Evolutionary conservation across 2,797 vertebrate species (phyloP).

Genomic region (Morelia viridis): DNA sequence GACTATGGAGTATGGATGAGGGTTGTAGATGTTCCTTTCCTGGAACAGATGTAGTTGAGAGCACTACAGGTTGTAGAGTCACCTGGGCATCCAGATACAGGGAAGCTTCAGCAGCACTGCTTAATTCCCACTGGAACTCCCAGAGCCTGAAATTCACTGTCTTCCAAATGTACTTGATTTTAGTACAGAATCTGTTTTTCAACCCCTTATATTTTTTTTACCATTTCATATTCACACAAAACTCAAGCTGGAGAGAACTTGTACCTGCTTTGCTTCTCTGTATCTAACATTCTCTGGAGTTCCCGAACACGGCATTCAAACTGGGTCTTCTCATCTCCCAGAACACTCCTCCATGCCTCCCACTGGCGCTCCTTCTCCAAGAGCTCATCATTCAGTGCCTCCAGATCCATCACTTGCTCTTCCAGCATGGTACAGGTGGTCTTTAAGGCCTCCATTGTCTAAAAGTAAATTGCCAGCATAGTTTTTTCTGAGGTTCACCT

Average conservation of each 20-base stretch:
- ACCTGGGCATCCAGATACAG: not conserved
- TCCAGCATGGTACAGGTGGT: slow-evolving; percentile 98
- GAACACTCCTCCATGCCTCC: slow-evolving; percentile 90
- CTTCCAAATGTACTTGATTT: no score
- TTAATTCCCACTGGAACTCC: not conserved
- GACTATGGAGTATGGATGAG: no score
- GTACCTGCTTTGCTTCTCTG: slow-evolving; percentile 94
- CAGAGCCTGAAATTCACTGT: not conserved
- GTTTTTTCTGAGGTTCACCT: slow-evolving; percentile 66
- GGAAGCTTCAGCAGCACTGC: not conserved
- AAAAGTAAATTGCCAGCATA: slow-evolving; percentile 67
- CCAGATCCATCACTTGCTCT: slow-evolving; percentile 95
- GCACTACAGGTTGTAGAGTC: not conserved
- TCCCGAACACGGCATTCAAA: slow-evolving; percentile 92
- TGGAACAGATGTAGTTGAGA: no score
- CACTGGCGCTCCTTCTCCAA: slow-evolving; percentile 94
- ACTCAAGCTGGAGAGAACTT: slow-evolving; percentile 11
- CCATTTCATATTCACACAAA: not conserved
- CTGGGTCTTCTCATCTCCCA: slow-evolving; percentile 94
- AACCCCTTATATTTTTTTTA: not conserved
- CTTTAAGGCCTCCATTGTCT: slow-evolving; percentile 98
- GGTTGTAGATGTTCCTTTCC: not conserved
- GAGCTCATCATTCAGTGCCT: slow-evolving; percentile 92
- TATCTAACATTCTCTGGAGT: slow-evolving; percentile 90
- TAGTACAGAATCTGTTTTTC: not conserved